These are phyloP conservation scores for Caenorhabditis becei DNA, from an alignment of 2,888 invertebrate species.

Conservation along the genomic window DNA sequence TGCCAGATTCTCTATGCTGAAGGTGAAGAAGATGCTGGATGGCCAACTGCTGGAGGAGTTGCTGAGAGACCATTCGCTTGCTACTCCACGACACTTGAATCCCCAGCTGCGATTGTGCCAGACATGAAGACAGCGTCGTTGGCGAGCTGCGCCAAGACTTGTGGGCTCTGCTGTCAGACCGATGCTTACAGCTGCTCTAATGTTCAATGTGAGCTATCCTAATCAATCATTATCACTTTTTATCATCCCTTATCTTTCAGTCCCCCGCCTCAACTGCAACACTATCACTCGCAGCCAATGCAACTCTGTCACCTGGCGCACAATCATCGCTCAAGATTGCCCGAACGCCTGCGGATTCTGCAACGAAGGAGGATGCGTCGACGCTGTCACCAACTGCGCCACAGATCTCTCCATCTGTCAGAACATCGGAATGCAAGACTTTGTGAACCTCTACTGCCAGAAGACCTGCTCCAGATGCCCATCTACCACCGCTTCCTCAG, in stretches of 20 bases:
- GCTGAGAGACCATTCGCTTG: slow-evolving; percentile 46
- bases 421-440: slow-evolving; percentile 36
- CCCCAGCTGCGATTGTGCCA: slow-evolving; percentile 43
- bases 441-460: slow-evolving; percentile 65
- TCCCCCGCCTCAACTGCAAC: slow-evolving; percentile 46
- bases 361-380: slow-evolving; percentile 59
- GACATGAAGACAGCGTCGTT: slow-evolving; percentile 56
- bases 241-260: slow-evolving; percentile 17
- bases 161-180: slow-evolving; percentile 67
- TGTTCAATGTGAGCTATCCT: slow-evolving; percentile 49
- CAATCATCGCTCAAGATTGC: slow-evolving; percentile 59
- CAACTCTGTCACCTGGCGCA: slow-evolving; percentile 51
- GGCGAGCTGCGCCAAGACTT: slow-evolving; percentile 63
- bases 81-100: slow-evolving; percentile 38
- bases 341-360: slow-evolving; percentile 64
- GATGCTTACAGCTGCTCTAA: slow-evolving; percentile 61
- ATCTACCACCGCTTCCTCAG: slow-evolving; percentile 18
- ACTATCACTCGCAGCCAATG: slow-evolving; percentile 57
- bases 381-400: slow-evolving; percentile 50
- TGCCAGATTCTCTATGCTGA: slow-evolving; percentile 46
- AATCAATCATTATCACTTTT: too few species aligned
- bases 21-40: slow-evolving; percentile 28
- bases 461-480: slow-evolving; percentile 63
- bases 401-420: slow-evolving; percentile 43
- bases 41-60: slow-evolving; percentile 48